These are phyloP conservation scores for Abrostola triplasia DNA, from an alignment of 2,888 invertebrate species.

Conservation along the genomic window DNA sequence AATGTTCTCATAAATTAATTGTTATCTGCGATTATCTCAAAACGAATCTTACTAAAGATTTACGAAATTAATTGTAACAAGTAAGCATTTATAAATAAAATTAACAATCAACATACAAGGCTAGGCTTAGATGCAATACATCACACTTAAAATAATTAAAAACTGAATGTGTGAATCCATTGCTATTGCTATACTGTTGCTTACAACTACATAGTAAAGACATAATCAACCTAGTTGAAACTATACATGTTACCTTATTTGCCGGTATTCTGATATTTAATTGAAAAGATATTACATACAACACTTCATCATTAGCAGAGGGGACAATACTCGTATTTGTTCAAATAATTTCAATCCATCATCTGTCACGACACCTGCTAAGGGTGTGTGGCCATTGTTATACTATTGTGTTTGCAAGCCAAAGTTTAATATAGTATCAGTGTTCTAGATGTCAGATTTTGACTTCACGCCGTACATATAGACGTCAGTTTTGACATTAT, in stretches of 20 bases:
- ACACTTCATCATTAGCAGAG: too few species aligned
- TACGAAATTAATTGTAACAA: constrained; percentile 15
- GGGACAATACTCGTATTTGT: too few species aligned
- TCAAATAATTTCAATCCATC: too few species aligned
- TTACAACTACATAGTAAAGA: constrained; percentile 34
- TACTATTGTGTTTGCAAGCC: too few species aligned
- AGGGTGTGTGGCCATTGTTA: too few species aligned
- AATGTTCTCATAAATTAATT: constrained; percentile 1
- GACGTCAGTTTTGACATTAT: too few species aligned
- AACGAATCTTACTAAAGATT: constrained; percentile 13
- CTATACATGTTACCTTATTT: neutral
- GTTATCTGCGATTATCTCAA: constrained; percentile 43
- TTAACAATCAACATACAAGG: constrained; percentile 28
- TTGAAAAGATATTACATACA: too few species aligned
- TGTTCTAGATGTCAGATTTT: too few species aligned
- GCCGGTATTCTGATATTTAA: too few species aligned
- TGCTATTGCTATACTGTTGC: constrained; percentile 26
- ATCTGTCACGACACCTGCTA: too few species aligned
- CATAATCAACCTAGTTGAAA: constrained; percentile 35
- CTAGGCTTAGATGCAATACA: constrained; percentile 10
- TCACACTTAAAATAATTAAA: constrained; percentile 15
- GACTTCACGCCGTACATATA: too few species aligned
- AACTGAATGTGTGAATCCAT: constrained; percentile 10
- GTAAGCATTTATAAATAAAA: constrained; percentile 25
- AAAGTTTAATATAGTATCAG: too few species aligned